Conservation (phyloP, 1,140 invertebrate species). For the Pseudoatta argentina region DNA sequence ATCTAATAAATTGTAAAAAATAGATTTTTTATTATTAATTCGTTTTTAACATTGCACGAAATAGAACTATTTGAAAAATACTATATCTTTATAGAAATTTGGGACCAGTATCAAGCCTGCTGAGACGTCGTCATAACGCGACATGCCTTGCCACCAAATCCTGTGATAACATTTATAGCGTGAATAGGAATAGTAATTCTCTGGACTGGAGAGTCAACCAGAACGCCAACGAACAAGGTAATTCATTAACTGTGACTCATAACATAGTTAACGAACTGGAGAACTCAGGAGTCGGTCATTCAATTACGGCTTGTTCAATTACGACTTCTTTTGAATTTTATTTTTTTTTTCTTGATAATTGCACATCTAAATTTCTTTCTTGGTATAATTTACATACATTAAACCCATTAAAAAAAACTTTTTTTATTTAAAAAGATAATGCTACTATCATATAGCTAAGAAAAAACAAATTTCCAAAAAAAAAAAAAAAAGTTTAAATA, state of each 20-base stretch:
- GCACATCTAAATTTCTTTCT: background rate
- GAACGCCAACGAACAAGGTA: constrained; percentile 79
- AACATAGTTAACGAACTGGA: background rate
- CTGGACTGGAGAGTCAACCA: constrained; percentile 81
- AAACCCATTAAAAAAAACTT: background rate
- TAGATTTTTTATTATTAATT: background rate
- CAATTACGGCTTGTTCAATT: background rate
- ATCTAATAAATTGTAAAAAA: background rate
- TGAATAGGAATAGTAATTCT: constrained; percentile 83
- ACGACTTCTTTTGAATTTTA: background rate
- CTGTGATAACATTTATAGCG: constrained; percentile 86
- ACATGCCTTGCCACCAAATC: constrained; percentile 85
- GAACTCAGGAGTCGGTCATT: background rate
- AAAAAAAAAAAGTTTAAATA: too few relatives aligned
- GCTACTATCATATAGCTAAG: too few relatives aligned
- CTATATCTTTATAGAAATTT: constrained; percentile 80
- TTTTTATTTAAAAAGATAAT: background rate
- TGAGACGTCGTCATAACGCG: constrained; percentile 83
- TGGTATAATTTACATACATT: background rate
- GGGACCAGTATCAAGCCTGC: constrained; percentile 85
- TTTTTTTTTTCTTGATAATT: background rate
- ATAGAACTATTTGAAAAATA: background rate
- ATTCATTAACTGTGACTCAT: constrained; percentile 37
- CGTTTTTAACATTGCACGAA: background rate
- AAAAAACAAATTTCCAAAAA: too few relatives aligned